Evolutionary conservation across 2,888 invertebrate species (phyloP).

Genomic region (Chymomyza fuscimana): DNA sequence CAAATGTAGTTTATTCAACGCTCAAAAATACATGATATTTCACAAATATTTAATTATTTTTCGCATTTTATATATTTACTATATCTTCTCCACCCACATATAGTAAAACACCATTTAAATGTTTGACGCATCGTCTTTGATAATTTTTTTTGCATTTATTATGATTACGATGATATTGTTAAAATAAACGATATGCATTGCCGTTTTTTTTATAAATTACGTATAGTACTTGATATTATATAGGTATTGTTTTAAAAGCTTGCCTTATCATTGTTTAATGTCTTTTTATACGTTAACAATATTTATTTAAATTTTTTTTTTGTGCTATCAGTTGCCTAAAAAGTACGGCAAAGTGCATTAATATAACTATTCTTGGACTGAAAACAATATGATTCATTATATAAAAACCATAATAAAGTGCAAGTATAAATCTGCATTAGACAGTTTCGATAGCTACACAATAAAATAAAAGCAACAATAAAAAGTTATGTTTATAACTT

Average conservation of each 20-base stretch:
- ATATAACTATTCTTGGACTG: neutral
- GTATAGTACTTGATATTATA: constrained; percentile 29
- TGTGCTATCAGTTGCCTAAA: neutral
- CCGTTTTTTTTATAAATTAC: neutral
- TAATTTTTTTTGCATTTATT: constrained; percentile 25
- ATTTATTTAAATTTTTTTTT: neutral
- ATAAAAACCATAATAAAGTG: too few species aligned
- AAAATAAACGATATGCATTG: constrained; percentile 18
- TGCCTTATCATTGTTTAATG: too few species aligned
- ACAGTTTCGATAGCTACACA: too few species aligned
- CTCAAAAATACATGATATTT: constrained; percentile 50
- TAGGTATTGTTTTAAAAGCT: constrained; percentile 14
- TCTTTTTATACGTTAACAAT: neutral
- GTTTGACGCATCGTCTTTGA: constrained; percentile 22
- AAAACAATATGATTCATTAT: too few species aligned
- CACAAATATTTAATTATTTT: constrained; percentile 31
- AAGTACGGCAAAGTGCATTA: neutral
- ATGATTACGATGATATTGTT: constrained; percentile 20
- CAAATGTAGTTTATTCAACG: constrained; percentile 50
- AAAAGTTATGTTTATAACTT: too few species aligned
- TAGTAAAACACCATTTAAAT: constrained; percentile 15
- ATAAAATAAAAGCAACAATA: too few species aligned
- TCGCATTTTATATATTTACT: neutral
- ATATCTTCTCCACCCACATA: neutral
- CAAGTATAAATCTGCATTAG: too few species aligned